Conservation (phyloP, 2,888 invertebrate species). For the Eupithecia exiguata region DNA sequence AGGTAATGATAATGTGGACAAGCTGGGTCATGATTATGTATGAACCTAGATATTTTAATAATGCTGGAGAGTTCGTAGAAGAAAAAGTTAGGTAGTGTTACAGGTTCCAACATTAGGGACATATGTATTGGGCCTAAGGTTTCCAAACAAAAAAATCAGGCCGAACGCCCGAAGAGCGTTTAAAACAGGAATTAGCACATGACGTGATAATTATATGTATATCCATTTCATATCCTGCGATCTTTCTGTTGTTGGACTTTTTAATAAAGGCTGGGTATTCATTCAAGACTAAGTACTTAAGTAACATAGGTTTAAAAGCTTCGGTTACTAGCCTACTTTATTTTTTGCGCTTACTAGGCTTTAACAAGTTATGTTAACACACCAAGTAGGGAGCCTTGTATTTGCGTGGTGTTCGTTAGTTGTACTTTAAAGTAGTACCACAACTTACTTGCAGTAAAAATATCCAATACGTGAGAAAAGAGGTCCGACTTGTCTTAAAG, state of each 20-base stretch:
- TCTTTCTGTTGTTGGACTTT: not conserved
- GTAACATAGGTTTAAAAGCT: not conserved
- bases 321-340: too few relatives aligned
- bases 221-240: not conserved
- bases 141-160: not conserved
- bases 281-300: not conserved
- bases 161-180: not conserved
- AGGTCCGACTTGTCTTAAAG: constrained; percentile 62
- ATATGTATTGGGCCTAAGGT: not conserved
- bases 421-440: not conserved
- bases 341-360: too few relatives aligned
- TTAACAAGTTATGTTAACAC: not conserved
- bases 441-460: constrained; percentile 76
- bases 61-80: not conserved
- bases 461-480: constrained; percentile 78
- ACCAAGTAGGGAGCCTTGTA: not conserved
- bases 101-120: not conserved
- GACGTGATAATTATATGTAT: not conserved
- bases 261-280: not conserved
- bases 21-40: not conserved
- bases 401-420: not conserved
- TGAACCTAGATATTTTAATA: too few relatives aligned
- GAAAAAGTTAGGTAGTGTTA: not conserved
- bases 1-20: not conserved
- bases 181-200: not conserved